phyloP scores from a whole-genome alignment of 2,888 invertebrate genomes.

The Aplocera efformata region DNA sequence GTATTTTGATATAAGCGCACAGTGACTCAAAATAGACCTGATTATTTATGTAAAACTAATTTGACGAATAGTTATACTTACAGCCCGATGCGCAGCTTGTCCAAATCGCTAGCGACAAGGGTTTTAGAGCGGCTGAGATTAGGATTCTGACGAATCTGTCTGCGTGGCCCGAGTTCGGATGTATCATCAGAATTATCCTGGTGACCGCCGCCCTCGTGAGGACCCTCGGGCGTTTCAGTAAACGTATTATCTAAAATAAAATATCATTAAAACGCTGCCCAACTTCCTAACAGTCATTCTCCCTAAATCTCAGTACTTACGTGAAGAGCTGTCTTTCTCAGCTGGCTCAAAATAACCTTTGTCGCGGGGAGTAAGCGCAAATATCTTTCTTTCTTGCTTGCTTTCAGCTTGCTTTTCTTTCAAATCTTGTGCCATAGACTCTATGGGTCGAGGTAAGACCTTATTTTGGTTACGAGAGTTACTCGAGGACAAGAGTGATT shows the following conservation, averaged over 20 bases:
- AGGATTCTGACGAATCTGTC: constrained; percentile 65
- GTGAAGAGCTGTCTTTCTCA: constrained; percentile 17
- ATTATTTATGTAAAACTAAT: no score
- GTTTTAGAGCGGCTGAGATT: constrained; percentile 59
- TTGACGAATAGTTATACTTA: constrained; percentile 40
- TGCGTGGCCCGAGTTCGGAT: constrained; percentile 37
- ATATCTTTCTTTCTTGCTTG: constrained; percentile 11
- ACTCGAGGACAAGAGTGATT: neutral
- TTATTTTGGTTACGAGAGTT: constrained; percentile 5
- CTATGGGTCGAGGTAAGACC: neutral
- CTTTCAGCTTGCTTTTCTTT: constrained; percentile 19
- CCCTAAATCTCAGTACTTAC: constrained; percentile 33
- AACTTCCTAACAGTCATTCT: no score
- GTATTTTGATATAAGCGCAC: no score
- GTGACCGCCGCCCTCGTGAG: constrained; percentile 34
- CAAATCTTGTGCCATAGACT: constrained; percentile 6
- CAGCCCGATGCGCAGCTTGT: constrained; percentile 50
- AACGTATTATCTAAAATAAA: constrained; percentile 14
- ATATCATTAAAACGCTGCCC: neutral
- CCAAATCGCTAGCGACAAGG: constrained; percentile 52
- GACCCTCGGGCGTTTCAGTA: constrained; percentile 21
- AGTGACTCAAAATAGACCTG: no score
- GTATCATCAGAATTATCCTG: constrained; percentile 26
- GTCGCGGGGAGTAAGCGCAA: constrained; percentile 52
- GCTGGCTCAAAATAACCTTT: constrained; percentile 43